Base-by-base conservation (phyloP, 2,113 vertebrate species). In the Deroptyus accipitrinus region DNA sequence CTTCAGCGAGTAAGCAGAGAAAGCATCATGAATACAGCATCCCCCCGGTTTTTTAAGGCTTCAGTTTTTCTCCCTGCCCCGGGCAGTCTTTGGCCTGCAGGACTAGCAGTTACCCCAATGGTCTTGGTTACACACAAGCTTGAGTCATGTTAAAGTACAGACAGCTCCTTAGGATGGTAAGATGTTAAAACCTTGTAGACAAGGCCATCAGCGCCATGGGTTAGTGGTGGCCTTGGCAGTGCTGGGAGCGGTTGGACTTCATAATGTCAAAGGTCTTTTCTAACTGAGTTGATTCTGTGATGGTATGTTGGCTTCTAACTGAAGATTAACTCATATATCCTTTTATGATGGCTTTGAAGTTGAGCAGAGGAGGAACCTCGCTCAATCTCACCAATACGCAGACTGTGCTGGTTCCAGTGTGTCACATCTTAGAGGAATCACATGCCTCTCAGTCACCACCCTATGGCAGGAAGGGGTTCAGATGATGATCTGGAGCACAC, bases 41-140 rank as follows among this genome's bases (percentile, higher is more conserved):
- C 10, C 2, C 12, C 20, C 13, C 33, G 17, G 27, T 20, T 66
- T 57, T 46, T 69, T 49, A 52, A 51, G 63, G 48, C 25, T 86
- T 70, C 59, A 37, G 5, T 27, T 39, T 16, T 41, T 35, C 7
- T 4, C 3, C 1, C 16, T 3, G 4, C 3, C 6, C 5, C 5
- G 22, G 39, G 49, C n/a, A 61, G 27, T 22, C 42, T 57, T 59
- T 66, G 37, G 17, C 25, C 31, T 28, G 22, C 3, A 5, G 82
- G 44, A 48, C 64, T 22, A 39, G 16, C n/a, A 37, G 25, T 37
- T 66, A 41, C n/a, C 15, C 8, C 10, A 17, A 7, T 2, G 14
- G 8, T 20, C 24, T 37, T 37, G 13, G 41, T 86, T 61, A 33
- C 17, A 18, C 35, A 27, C 14, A 49, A 27, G 9, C 66, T 49